Base-by-base conservation (phyloP, 1,140 invertebrate genomes). In the Drosophila ercepeae region DNA sequence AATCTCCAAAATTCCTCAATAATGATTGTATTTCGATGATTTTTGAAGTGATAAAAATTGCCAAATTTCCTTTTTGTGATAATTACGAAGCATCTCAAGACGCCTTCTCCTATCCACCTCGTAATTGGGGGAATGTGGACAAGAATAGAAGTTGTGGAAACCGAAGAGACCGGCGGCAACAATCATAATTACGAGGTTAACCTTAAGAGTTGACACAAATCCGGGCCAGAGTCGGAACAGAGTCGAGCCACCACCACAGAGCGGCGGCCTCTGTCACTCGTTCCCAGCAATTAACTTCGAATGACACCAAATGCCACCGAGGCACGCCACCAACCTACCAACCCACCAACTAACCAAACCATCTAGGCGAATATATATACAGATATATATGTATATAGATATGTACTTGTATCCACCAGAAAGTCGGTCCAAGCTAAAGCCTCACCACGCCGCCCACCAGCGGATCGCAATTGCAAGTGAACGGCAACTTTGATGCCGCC, bases 211-310 rank as follows among this genome's bases (percentile, higher is more conserved):
- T 68, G 82, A 88, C 82, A 89, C 82, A 88, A 88, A 88, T 89
- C 78, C 78, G 71, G 63, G 74, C 65, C 58, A 58, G 73, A 58
- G 58, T 39, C 55, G 34, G 61, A 59, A 46, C 18, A 54, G 49
- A 54, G 49, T 60, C 11, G 29, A 32, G 70, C n/a, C n/a, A n/a
- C n/a, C n/a, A n/a, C n/a, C n/a, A n/a, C n/a, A n/a, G 42, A 45
- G 59, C 75, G 36, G 67, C 53, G 54, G 50, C 70, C 59, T 74
- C 82, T 63, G 67, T 53, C 51, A 54, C 69, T 88, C 78, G 82
- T 88, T 88, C 82, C 78, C 82, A 88, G 83, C 82, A 88, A 88
- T 88, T 89, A 88, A 88, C 83, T 83, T 81, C 84, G 86, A 89
- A 82, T 88, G 82, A 88, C 82, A 88, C 82, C 64, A 89, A 88